These are phyloP conservation scores for Amniataba percoides DNA, from an alignment of 2,797 vertebrate genomes.

Conservation along the genomic window DNA sequence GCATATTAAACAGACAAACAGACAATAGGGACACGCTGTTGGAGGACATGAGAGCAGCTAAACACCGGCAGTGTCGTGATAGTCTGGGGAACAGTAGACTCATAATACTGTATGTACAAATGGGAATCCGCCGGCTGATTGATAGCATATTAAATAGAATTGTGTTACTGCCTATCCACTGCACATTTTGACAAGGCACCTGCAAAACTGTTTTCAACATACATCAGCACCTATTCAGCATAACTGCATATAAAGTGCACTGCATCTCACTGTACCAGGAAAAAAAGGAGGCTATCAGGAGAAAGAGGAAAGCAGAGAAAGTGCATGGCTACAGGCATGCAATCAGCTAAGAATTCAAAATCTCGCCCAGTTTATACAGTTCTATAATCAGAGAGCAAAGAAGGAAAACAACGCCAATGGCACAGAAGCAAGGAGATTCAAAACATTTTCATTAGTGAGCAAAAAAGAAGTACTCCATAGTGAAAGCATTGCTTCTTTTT, in stretches of 20 bases:
- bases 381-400: constrained; percentile 81
- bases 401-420: constrained; percentile 77
- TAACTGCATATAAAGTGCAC: constrained; percentile 77
- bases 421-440: constrained; percentile 66
- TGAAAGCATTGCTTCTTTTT: constrained; percentile 77
- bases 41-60: constrained; percentile 73
- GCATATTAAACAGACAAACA: constrained; percentile 86
- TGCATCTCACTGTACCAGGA: constrained; percentile 59
- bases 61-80: constrained; percentile 62
- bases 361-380: constrained; percentile 76
- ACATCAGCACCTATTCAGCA: constrained; percentile 83
- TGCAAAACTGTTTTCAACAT: constrained; percentile 73
- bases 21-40: constrained; percentile 73
- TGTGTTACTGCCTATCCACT: constrained; percentile 67
- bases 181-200: constrained; percentile 78
- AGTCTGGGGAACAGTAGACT: constrained; percentile 63
- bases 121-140: constrained; percentile 71
- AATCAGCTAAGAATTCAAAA: constrained; percentile 84
- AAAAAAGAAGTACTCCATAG: constrained; percentile 69
- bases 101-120: constrained; percentile 72
- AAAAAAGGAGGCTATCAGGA: constrained; percentile 77
- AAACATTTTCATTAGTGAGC: constrained; percentile 81
- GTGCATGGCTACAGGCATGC: constrained; percentile 83
- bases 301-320: constrained; percentile 71
- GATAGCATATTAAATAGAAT: constrained; percentile 79